Conservation (phyloP, 2,888 invertebrate genomes). For the Patella depressa region DNA sequence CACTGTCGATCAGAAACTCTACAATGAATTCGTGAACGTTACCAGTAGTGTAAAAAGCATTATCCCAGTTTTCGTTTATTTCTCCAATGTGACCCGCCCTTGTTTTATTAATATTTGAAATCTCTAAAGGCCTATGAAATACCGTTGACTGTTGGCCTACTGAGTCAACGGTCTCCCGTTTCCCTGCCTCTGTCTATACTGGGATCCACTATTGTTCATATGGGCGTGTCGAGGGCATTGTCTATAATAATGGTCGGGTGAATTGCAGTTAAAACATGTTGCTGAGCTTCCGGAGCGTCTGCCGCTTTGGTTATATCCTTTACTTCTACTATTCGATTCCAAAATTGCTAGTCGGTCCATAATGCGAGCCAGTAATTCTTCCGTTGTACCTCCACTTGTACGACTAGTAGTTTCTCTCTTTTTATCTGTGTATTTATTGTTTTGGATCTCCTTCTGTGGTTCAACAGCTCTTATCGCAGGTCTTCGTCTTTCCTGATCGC, state of each 20-base stretch:
- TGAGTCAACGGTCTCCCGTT: neutral
- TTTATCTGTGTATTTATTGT: neutral
- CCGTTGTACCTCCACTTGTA: no score
- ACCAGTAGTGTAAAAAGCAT: neutral
- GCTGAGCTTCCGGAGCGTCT: no score
- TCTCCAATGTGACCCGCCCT: neutral
- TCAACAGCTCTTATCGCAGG: neutral
- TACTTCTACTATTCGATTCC: neutral
- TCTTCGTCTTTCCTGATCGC: neutral
- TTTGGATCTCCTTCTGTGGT: no score
- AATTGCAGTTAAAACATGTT: no score
- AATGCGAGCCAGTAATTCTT: neutral
- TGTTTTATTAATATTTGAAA: neutral
- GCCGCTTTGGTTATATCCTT: neutral
- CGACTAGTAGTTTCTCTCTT: no score
- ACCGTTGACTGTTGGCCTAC: neutral
- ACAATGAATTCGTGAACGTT: neutral
- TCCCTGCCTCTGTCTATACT: neutral
- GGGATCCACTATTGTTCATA: neutral
- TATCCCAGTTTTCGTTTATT: neutral
- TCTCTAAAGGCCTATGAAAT: neutral
- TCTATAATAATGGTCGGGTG: neutral
- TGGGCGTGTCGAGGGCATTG: neutral
- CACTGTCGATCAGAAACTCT: slow-evolving; percentile 1
- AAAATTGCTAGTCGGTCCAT: neutral